A percentile compares a stretch with the other conserved stretches of the same genome.
Evolutionary conservation across 1,140 invertebrate genomes (phyloP).

Genomic region (Druon quercuslanigerum): DNA sequence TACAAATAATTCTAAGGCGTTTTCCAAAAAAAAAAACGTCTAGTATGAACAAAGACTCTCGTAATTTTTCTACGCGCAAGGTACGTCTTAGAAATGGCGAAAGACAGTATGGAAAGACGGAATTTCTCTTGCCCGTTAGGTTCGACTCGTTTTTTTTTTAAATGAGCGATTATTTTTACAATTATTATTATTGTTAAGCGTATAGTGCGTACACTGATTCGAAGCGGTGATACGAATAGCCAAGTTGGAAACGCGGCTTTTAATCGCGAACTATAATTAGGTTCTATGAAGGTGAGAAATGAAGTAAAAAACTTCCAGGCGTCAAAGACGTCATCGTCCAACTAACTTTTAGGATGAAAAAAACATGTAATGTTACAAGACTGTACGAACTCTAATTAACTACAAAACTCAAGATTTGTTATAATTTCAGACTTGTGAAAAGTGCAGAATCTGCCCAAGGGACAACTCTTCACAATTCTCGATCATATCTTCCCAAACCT

Average conservation of each 20-base stretch:
- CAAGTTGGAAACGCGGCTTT: constrained; percentile 12
- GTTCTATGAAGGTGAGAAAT: constrained; percentile 52
- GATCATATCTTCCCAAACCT: constrained; percentile 10
- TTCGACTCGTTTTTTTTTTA: neutral
- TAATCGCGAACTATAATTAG: constrained; percentile 43
- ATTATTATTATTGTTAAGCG: constrained; percentile 18
- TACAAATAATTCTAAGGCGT: constrained; percentile 21
- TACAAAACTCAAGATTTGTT: constrained; percentile 68
- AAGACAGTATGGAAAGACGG: neutral
- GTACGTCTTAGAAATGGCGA: neutral
- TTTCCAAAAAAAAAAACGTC: neutral
- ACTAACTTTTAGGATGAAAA: constrained; percentile 67
- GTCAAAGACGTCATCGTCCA: constrained; percentile 72
- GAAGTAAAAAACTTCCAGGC: constrained; percentile 63
- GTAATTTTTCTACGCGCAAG: constrained; percentile 10
- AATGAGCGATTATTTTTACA: neutral
- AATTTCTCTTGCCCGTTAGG: constrained; percentile 22
- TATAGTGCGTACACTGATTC: constrained; percentile 16
- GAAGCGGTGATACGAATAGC: constrained; percentile 19
- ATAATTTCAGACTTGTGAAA: constrained; percentile 53
- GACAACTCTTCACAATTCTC: constrained; percentile 41
- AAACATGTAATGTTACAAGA: constrained; percentile 69
- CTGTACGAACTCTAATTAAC: constrained; percentile 69
- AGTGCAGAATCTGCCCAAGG: constrained; percentile 11
- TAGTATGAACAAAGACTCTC: constrained; percentile 21